Evolutionary conservation across 2,113 vertebrate species (phyloP), one percentile per base, ranked within the genome.

Genomic region (Brachyhypopomus gauderio): DNA sequence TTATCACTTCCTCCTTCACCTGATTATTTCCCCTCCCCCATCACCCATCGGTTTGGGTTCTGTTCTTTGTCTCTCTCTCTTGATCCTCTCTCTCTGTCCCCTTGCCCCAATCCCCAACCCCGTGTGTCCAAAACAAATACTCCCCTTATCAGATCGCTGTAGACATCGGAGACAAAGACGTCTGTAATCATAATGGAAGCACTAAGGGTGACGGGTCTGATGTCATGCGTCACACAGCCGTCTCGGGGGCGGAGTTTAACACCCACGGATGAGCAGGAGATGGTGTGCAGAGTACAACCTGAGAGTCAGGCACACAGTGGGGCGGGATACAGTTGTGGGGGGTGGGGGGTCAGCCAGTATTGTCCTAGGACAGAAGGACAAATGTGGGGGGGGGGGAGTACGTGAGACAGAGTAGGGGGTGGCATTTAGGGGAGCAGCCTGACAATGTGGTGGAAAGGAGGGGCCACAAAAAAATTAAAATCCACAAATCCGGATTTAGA

Each of bases 401-500:
- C 6, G 0, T 60, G 67, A 64, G 77, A 59, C 19, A 3, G 16
- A 58, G 78, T 70, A 3, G 30, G 30, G 41, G 83, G 72, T 86
- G 79, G 84, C 71, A 16, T 72, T 72, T 58, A 76, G 83, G 77
- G 73, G 12, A 67, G 72, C 41, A 22, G n/a, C 75, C 30, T 22
- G 22, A 73, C 38, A 36, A 45, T 73, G 9, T 19, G 27, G 58
- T 80, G 90, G 86, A 90, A 90, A 83, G 78, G 84, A 88, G 87
- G 73, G 86, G 90, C 88, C 89, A 87, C 89, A 80, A 86, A 89
- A 90, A 92, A 90, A 81, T 90, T 87, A 88, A 87, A 77, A 80
- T 77, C 84, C 85, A 4, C 23, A 88, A 89, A 85, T 90, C 88
- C 84, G 87, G 91, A 94, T 93, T 93, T 88, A 91, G 92, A 93